Percentiles rank a stretch among this genome's conserved stretches.
phyloP scores from a whole-genome alignment of 2,888 invertebrate species.

The Heliconius hortense region DNA sequence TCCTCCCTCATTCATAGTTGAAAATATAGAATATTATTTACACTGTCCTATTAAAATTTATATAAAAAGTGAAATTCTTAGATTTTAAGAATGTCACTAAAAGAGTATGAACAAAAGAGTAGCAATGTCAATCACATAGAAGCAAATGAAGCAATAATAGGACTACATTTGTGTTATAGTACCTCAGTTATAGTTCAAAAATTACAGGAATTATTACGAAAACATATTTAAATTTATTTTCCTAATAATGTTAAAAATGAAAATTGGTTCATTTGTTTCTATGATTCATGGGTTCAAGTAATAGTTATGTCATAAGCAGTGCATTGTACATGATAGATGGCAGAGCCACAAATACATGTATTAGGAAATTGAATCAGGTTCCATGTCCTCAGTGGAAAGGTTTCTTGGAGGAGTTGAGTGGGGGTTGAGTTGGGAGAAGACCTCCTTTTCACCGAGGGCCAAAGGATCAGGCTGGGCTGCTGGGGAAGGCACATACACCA shows the following conservation, averaged over 20 bases:
- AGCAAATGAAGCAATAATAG: background rate
- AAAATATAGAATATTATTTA: slow-evolving; percentile 58
- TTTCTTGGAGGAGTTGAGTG: slow-evolving; percentile 67
- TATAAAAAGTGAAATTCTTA: slow-evolving; percentile 36
- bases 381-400: slow-evolving; percentile 71
- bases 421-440: slow-evolving; percentile 73
- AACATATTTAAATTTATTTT: too few relatives aligned
- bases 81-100: slow-evolving; percentile 12
- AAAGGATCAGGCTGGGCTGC: slow-evolving; percentile 72
- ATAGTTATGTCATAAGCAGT: slow-evolving; percentile 56
- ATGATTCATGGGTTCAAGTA: slow-evolving; percentile 12
- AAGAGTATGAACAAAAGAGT: slow-evolving; percentile 57
- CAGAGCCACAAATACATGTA: slow-evolving; percentile 60
- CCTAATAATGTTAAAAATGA: background rate
- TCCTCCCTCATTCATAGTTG: slow-evolving; percentile 15
- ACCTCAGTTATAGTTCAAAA: background rate
- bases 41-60: slow-evolving; percentile 62
- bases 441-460: slow-evolving; percentile 76
- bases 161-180: background rate
- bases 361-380: slow-evolving; percentile 73
- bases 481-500: slow-evolving; percentile 72
- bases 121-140: slow-evolving; percentile 34
- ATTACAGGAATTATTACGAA: background rate
- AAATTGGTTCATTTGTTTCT: slow-evolving; percentile 1
- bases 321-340: slow-evolving; percentile 58